Percentiles rank a stretch among this genome's conserved stretches.
Evolutionary conservation across 2,797 vertebrate species (phyloP).

Genomic region (Dicrostonyx torquatus): DNA sequence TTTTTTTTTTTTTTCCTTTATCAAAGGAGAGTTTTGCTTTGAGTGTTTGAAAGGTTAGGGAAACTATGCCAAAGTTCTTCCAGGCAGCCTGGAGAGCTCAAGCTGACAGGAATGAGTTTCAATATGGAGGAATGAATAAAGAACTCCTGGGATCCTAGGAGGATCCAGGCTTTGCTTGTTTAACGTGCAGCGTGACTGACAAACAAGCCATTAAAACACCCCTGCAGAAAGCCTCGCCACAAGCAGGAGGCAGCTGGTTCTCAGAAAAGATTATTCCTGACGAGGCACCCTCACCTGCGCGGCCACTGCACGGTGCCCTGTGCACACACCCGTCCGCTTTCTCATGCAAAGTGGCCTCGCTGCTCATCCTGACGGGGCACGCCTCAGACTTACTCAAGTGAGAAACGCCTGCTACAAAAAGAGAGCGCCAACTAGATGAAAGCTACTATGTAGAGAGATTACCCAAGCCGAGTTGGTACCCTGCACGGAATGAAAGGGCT

Average conservation of each 20-base stretch:
- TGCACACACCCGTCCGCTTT: accelerated
- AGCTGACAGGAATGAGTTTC: constrained; percentile 83
- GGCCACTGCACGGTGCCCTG: accelerated
- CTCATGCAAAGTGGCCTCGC: not conserved
- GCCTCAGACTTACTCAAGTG: not conserved
- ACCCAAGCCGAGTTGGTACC: not conserved
- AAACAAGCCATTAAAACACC: constrained; percentile 63
- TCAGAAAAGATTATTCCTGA: constrained; percentile 17
- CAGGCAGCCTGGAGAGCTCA: constrained; percentile 79
- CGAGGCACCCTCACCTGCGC: not conserved
- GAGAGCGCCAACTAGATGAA: not conserved
- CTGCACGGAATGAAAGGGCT: not conserved
- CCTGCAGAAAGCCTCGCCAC: constrained; percentile 54
- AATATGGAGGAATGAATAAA: constrained; percentile 78
- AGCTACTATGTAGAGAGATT: accelerated
- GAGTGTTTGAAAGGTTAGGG: constrained; percentile 86
- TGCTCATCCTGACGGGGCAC: accelerated
- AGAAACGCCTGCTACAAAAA: not conserved
- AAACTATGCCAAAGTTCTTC: constrained; percentile 87
- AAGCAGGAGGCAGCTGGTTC: constrained; percentile 21
- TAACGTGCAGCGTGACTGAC: constrained; percentile 67
- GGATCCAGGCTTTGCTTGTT: constrained; percentile 70
- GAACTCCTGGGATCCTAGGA: constrained; percentile 68
- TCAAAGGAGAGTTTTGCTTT: constrained; percentile 85
- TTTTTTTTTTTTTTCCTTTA: constrained; percentile 77